A percentile compares a stretch with the other conserved stretches of the same genome.
These are phyloP conservation scores for Dipodomys stephensi DNA, from an alignment of 2,113 vertebrate genomes.

Conservation along the genomic window DNA sequence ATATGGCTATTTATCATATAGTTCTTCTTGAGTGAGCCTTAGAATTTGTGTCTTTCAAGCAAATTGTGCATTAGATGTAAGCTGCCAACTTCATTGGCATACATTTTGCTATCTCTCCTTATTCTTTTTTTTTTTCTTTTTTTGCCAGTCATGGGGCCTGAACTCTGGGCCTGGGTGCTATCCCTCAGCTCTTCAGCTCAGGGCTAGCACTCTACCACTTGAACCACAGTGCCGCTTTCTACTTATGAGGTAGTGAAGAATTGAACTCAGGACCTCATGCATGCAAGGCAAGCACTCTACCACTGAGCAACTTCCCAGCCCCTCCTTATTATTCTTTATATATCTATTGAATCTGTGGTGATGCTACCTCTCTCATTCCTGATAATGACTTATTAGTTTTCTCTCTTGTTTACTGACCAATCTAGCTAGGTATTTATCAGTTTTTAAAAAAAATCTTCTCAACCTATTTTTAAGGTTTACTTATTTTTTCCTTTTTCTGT, in stretches of 20 bases:
- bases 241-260: no score
- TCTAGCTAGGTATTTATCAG: neutral
- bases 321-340: constrained; percentile 27
- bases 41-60: constrained; percentile 41
- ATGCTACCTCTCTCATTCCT: neutral
- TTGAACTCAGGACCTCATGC: no score
- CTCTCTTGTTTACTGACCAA: neutral
- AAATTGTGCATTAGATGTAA: constrained; percentile 31
- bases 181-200: no score
- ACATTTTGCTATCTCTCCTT: neutral
- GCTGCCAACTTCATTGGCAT: constrained; percentile 33
- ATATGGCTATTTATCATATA: neutral
- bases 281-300: no score
- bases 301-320: neutral
- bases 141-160: no score
- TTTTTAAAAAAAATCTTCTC: neutral
- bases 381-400: constrained; percentile 4
- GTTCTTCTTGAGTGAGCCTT: constrained; percentile 51
- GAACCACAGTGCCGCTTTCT: no score
- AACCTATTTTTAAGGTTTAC: neutral
- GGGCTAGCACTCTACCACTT: no score
- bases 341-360: neutral
- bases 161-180: no score
- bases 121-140: no score
- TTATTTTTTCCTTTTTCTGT: constrained; percentile 25